Conservation (phyloP, 2,113 vertebrate genomes). For the Thunnus maccoyii region DNA sequence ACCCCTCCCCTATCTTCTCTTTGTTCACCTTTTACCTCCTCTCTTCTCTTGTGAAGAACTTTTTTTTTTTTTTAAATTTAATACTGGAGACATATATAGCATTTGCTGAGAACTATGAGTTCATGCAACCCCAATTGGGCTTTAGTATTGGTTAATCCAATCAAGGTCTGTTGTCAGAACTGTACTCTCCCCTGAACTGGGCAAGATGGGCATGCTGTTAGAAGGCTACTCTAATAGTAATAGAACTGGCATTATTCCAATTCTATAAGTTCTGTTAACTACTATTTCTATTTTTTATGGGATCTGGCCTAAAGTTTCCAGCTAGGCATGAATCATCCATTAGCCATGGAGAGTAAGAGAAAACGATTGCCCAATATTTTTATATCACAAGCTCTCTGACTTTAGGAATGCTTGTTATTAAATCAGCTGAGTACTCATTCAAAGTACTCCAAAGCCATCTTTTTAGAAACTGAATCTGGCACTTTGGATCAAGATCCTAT, state of each 20-base stretch:
- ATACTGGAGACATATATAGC: background rate
- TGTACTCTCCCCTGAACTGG: background rate
- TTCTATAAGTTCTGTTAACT: background rate
- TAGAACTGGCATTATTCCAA: background rate
- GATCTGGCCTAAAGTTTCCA: no score
- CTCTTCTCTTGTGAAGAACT: background rate
- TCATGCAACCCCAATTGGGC: background rate
- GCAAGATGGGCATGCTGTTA: background rate
- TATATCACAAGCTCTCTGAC: no score
- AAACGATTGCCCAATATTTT: no score
- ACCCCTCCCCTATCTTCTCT: background rate
- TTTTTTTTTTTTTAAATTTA: background rate
- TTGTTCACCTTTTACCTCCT: slow-evolving; percentile 7
- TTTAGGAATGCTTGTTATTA: no score
- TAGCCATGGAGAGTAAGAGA: no score
- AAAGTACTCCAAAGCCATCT: no score
- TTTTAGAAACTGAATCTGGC: no score
- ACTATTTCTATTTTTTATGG: no score
- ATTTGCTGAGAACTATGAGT: background rate
- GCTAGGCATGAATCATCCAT: no score
- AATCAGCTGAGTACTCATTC: no score
- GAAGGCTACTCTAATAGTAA: background rate
- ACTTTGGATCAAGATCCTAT: no score
- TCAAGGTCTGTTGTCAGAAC: background rate
- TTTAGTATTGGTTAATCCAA: background rate